A percentile compares a stretch with the other conserved stretches of the same genome.
phyloP scores from a whole-genome alignment of 2,797 vertebrate genomes.

The Acrossocheilus fasciatus region DNA sequence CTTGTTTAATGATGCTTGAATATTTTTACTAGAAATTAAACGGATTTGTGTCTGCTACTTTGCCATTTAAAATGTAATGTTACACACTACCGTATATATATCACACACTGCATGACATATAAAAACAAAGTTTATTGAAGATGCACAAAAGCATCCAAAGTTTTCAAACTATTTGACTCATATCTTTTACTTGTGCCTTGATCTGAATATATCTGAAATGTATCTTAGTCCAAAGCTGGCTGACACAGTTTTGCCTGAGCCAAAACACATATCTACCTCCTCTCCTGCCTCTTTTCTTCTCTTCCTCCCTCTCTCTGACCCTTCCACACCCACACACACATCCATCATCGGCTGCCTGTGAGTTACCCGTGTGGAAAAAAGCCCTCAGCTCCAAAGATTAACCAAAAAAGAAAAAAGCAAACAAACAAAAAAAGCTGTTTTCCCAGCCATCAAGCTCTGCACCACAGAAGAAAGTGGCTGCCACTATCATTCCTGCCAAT shows the following conservation, averaged over 20 bases:
- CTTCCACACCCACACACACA: not conserved
- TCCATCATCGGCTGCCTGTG: constrained; percentile 9
- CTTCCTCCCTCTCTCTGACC: constrained; percentile 2
- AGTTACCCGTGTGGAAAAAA: constrained; percentile 31
- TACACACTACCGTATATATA: not conserved
- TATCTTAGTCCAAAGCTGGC: not conserved
- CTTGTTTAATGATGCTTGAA: not conserved
- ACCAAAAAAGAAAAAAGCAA: constrained; percentile 16
- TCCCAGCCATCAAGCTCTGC: constrained; percentile 34
- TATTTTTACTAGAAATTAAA: not conserved
- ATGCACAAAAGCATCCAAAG: not conserved
- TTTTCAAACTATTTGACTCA: not conserved
- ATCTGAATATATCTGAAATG: constrained; percentile 16
- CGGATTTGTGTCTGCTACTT: not conserved
- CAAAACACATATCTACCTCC: constrained; percentile 12
- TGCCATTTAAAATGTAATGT: not conserved
- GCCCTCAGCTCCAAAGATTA: constrained; percentile 34
- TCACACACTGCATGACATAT: not conserved
- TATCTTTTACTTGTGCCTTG: not conserved
- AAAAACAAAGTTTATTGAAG: not conserved
- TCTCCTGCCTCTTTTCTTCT: not conserved
- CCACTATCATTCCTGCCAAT: constrained; percentile 48
- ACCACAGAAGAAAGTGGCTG: constrained; percentile 36
- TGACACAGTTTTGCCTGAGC: constrained; percentile 25
- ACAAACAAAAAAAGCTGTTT: constrained; percentile 27